Conservation (phyloP, 1,140 invertebrate species). For the Aphis craccivora region DNA sequence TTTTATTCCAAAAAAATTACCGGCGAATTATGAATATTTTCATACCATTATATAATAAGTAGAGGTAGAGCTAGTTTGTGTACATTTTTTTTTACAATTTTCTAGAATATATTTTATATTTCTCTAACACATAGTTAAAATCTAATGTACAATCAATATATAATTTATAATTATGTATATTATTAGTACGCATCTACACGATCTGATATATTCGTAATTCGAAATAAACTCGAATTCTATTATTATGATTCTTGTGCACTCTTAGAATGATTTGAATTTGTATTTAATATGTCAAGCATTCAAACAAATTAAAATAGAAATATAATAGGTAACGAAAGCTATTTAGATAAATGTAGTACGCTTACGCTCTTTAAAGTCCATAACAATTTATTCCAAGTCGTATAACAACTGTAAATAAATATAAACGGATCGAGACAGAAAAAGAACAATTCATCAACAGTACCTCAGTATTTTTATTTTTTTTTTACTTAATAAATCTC, state of each 20-base stretch:
- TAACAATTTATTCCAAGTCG: not conserved
- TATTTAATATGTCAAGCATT: not conserved
- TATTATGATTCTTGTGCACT: not conserved
- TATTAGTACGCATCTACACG: not conserved
- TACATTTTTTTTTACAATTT: not conserved
- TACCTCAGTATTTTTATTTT: not conserved
- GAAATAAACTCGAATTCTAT: not conserved
- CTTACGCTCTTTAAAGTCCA: not conserved
- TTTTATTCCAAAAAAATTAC: not conserved
- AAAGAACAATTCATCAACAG: not conserved
- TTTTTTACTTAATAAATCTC: conserved; percentile 8
- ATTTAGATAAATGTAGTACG: not conserved
- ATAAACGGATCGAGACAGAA: not conserved
- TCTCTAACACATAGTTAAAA: not conserved
- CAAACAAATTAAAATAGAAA: not conserved
- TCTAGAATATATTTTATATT: not conserved
- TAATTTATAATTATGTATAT: not conserved
- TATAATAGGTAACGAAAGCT: not conserved
- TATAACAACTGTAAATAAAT: conserved; percentile 2
- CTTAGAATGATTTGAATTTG: not conserved
- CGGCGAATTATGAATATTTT: not conserved
- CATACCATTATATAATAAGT: not conserved
- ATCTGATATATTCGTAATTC: not conserved
- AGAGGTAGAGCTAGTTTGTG: not conserved
- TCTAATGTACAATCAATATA: not conserved